Percentiles rank a stretch among this genome's conserved stretches.
These are phyloP conservation scores for Ephydatia muelleri DNA, from an alignment of 37 sponge, comb jelly and placozoan species.

Conservation along the genomic window DNA sequence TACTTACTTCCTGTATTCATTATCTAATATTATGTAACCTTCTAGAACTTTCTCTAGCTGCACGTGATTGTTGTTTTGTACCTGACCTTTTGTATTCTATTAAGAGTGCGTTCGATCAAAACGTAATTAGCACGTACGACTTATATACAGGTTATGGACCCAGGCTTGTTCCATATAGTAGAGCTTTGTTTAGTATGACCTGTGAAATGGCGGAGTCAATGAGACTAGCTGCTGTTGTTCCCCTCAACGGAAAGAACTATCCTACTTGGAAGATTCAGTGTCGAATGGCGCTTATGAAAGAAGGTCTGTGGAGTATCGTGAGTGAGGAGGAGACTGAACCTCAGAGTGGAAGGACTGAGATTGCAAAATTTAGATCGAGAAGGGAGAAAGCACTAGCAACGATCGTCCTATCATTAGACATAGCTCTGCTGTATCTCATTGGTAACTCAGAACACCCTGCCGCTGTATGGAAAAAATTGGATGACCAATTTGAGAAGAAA, in stretches of 20 bases:
- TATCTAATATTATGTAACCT: conserved; percentile 1
- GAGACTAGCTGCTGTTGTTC: conserved; percentile 29
- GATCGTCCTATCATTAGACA: conserved; percentile 54
- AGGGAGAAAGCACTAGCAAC: conserved; percentile 25
- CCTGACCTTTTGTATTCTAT: too few relatives aligned
- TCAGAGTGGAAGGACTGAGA: conserved; percentile 8
- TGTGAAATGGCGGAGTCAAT: neutral
- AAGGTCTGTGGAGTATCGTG: conserved; percentile 55
- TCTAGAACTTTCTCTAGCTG: neutral
- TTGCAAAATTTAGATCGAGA: too few relatives aligned
- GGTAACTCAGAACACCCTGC: conserved; percentile 46
- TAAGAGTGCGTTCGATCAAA: too few relatives aligned
- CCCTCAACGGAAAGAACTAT: conserved; percentile 55
- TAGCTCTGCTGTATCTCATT: conserved; percentile 52
- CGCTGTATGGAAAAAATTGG: conserved; percentile 40
- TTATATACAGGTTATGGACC: conserved; percentile 14
- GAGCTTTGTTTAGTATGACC: neutral
- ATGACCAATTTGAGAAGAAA: conserved; percentile 55
- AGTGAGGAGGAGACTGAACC: conserved; percentile 19
- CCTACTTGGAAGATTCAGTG: conserved; percentile 67
- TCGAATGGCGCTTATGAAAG: conserved; percentile 53
- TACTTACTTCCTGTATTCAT: neutral
- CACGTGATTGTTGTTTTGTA: too few relatives aligned
- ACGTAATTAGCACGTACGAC: neutral
- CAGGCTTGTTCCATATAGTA: neutral